A percentile compares a stretch with the other conserved stretches of the same genome.
Conservation (phyloP, 2,113 vertebrate genomes). For the Plecturocebus donacophilus region DNA sequence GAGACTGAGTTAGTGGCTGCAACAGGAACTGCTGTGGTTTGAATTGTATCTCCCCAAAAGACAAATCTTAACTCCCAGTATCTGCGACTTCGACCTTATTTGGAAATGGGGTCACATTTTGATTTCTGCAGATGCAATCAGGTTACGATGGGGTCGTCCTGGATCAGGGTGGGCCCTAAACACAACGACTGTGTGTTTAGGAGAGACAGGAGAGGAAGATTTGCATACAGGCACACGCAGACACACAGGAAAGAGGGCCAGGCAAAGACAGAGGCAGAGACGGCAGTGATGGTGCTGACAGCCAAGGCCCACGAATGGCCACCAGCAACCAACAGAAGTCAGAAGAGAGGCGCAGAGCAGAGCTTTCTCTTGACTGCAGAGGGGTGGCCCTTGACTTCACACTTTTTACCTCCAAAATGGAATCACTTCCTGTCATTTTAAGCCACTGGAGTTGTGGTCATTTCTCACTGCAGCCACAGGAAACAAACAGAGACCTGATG, state of each 20-base stretch:
- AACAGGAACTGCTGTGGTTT: background rate
- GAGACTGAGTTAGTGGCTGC: background rate
- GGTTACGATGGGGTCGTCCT: background rate
- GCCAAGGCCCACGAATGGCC: background rate
- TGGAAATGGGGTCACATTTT: background rate
- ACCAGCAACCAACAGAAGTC: background rate
- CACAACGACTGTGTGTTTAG: background rate
- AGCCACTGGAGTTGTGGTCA: background rate
- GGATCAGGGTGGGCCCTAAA: background rate
- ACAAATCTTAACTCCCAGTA: background rate
- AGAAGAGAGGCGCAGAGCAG: background rate
- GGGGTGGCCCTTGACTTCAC: background rate
- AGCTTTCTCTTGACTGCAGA: background rate
- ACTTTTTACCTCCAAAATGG: background rate
- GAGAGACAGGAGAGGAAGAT: background rate
- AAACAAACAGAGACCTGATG: background rate
- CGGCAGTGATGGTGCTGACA: rapidly evolving
- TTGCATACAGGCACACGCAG: background rate
- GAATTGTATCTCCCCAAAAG: background rate
- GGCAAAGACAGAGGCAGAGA: background rate
- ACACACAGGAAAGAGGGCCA: background rate
- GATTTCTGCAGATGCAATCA: background rate
- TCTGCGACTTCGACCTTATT: background rate
- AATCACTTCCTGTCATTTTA: background rate
- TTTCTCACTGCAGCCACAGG: background rate